Evolutionary conservation across 2,113 vertebrate species (phyloP), one percentile per base, ranked within the genome.

Genomic region (Tupaia chinensis): DNA sequence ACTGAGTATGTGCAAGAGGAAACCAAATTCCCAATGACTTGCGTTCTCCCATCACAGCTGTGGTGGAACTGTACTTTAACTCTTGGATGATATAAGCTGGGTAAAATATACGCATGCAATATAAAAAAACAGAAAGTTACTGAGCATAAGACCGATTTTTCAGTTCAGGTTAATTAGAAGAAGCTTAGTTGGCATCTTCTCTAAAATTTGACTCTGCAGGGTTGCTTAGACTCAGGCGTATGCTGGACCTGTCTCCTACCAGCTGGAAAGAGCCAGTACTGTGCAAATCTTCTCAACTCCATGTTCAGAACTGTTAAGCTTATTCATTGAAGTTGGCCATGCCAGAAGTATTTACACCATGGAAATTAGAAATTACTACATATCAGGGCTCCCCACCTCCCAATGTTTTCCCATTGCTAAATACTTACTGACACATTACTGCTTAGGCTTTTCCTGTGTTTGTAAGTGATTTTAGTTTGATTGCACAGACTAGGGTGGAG

Each of bases 391-490:
- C 68, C 7, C 65, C 54, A 9, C 15, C 19, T 14, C 61, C 44
- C 27, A 68, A 23, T 74, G 60, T 27, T 44, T 44, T 44, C 44
- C 32, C 53, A 53, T 60, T 91, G 76, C 74, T 74, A 87, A 68
- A 44, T 91, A 74, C 25, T 81, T 25, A 56, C 22, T 60, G 44
- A 16, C 29, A 25, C 5, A 76, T 4, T 8, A 32, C 54, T 87
- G 27, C 9, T 82, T 92, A 63, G 32, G 69, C 12, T 87, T 88
- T 79, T 81, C 54, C 65, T 76, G 13, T 70, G 22, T 17, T 69
- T 86, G 17, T 76, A 27, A 89, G 81, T 78, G 68, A 27, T 68
- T 88, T 93, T 78, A 66, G 60, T 60, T 84, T 92, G 17, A 69
- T 63, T 78, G 69, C 68, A 54, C 22, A 65, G 12, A 54, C 58